Evolutionary conservation across 1,140 invertebrate genomes (phyloP), one percentile per base, ranked within the genome.

Genomic region (Caerostris darwini): DNA sequence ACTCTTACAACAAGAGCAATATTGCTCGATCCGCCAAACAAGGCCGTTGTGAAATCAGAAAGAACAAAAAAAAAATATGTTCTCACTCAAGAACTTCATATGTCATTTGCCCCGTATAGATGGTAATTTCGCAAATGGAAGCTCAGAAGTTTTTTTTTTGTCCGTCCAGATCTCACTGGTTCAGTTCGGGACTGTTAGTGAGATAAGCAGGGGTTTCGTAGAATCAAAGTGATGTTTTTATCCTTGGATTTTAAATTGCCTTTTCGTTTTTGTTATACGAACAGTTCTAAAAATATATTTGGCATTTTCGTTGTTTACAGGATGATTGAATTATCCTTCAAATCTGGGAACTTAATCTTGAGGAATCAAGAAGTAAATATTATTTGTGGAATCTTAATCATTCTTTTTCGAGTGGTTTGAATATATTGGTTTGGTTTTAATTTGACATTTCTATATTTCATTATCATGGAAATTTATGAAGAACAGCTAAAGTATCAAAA

Each of bases 111-210:
- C 82, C 54, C 82, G 14, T 85, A 85, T 54, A 54, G 56, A 56
- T 85, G 82, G 82, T 85, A 85, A 85, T 85, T 85, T 85, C 82
- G 7, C 54, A 85, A 85, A 85, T 85, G 82, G 82, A 85, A 12
- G 34, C 71, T 10, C 71, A 77, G 50, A 34, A 34, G 34, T 34
- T 34, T 34, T 77, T 53, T 53, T 10, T 14, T 19, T 12, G n/a
- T 34, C 34, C 71, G 34, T 7, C 34, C 7, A 10, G 19, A 50
- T 69, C 34, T 34, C 19, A 77, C 8, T 77, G 8, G 71, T 4
- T 14, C 61, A 34, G 34, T 77, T 50, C 34, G 34, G 10, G 71
- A 50, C 71, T 77, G 6, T 34, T 8, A 3, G 34, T 34, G 3
- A 77, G 71, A 77, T 77, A 77, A 77, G 71, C 7, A 34, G 34